phyloP scores from a whole-genome alignment of 2,797 vertebrate species.

The Notamacropus eugenii region DNA sequence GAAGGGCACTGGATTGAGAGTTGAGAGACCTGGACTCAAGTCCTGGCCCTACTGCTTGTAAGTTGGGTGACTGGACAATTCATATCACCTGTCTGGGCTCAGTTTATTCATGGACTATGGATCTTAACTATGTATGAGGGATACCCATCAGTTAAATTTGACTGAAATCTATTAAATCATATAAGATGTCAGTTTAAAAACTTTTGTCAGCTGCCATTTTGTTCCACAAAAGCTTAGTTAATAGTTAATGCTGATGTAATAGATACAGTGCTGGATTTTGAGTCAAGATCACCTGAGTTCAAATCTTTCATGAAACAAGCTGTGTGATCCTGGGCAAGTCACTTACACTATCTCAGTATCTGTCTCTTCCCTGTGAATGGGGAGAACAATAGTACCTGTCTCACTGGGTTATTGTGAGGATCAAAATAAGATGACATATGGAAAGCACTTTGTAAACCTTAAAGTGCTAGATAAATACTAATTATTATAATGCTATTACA shows the following conservation, averaged over 20 bases:
- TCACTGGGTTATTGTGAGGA: not conserved
- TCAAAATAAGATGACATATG: not conserved
- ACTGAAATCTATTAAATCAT: constrained; percentile 26
- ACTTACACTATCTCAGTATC: not conserved
- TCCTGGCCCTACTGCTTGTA: not conserved
- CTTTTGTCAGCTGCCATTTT: constrained; percentile 28
- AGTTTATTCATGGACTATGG: not conserved
- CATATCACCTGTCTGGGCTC: not conserved
- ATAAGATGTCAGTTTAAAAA: not conserved
- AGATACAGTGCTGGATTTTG: not conserved
- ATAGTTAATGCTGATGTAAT: not conserved
- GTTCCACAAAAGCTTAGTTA: constrained; percentile 1
- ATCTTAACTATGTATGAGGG: not conserved
- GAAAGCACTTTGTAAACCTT: not conserved
- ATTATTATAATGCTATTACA: not conserved
- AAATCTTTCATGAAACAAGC: not conserved
- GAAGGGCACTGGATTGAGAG: not conserved
- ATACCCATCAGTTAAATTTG: not conserved
- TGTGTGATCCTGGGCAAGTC: not conserved
- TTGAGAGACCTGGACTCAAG: not conserved
- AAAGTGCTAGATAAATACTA: not conserved
- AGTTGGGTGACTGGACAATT: not conserved
- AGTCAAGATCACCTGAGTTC: not conserved
- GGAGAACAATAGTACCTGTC: not conserved
- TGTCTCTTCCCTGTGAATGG: not conserved